phyloP scores from a whole-genome alignment of 2,888 invertebrate species.

The Drosophila koepferae region DNA sequence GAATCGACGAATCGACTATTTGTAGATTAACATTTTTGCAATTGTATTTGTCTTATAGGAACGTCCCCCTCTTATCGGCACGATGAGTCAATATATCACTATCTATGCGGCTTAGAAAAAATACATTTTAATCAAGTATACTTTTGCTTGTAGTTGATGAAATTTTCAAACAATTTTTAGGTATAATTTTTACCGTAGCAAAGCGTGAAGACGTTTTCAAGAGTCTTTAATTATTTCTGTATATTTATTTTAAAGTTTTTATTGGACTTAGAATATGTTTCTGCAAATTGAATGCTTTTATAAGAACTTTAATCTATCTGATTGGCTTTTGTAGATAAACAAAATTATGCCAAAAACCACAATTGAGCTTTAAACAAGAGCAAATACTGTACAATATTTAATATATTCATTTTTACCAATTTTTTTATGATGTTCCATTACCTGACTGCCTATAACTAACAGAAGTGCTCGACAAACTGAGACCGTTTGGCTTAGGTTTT shows the following conservation, averaged over 20 bases:
- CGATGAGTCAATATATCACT: neutral
- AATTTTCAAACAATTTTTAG: neutral
- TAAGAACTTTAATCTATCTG: neutral
- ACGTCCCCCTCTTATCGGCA: neutral
- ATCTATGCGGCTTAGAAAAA: neutral
- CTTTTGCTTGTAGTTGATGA: neutral
- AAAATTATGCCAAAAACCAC: neutral
- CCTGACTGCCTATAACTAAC: neutral
- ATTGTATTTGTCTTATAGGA: neutral
- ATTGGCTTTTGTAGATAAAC: too few species aligned
- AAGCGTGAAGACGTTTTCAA: neutral
- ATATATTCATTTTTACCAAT: neutral
- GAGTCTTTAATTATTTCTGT: neutral
- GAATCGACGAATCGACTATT: neutral
- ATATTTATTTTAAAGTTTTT: slow-evolving; percentile 12
- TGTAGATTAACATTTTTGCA: neutral
- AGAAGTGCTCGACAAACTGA: neutral
- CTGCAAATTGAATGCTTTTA: neutral
- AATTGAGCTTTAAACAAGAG: neutral
- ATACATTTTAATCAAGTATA: neutral
- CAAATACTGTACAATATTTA: neutral
- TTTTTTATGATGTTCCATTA: neutral
- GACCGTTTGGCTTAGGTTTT: neutral
- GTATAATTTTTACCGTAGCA: slow-evolving; percentile 1
- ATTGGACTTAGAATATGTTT: neutral